These are phyloP conservation scores for Ia io DNA, from an alignment of 2,113 vertebrate species.

Conservation along the genomic window DNA sequence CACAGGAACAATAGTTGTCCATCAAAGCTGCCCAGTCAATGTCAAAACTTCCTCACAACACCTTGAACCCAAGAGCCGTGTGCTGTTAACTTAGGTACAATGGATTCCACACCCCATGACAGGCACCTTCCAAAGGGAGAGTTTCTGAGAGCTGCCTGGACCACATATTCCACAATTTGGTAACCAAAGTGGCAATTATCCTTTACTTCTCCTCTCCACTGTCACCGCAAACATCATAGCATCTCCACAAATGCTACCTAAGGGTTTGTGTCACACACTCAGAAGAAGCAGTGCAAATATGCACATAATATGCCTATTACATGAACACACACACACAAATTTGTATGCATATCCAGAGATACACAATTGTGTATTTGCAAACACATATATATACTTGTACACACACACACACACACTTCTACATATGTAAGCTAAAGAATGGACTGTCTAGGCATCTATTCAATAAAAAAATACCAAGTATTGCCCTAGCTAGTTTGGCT, in stretches of 20 bases:
- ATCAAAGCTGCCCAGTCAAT: not conserved
- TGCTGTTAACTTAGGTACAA: not conserved
- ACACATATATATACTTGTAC: not conserved
- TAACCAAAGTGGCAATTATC: conserved; percentile 53
- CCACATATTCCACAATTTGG: conserved; percentile 42
- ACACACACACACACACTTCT: not conserved
- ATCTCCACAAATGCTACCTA: conserved; percentile 57
- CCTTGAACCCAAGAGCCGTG: not conserved
- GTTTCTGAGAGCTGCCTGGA: conserved; percentile 21
- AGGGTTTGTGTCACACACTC: conserved; percentile 23
- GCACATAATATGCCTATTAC: not conserved
- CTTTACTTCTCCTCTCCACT: conserved; percentile 44
- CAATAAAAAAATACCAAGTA: not conserved
- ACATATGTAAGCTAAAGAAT: not conserved
- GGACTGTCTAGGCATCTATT: not conserved
- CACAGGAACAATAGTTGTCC: not conserved
- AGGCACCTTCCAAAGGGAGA: not conserved
- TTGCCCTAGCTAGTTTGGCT: too few species aligned
- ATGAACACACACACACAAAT: not conserved
- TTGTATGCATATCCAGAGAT: not conserved
- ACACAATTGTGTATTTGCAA: not conserved
- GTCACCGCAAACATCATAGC: conserved; percentile 26
- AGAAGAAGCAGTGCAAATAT: not conserved
- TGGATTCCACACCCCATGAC: not conserved
- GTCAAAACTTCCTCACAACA: not conserved